Evolutionary conservation across 2,888 invertebrate genomes (phyloP).

Genomic region (Pollenia labialis): DNA sequence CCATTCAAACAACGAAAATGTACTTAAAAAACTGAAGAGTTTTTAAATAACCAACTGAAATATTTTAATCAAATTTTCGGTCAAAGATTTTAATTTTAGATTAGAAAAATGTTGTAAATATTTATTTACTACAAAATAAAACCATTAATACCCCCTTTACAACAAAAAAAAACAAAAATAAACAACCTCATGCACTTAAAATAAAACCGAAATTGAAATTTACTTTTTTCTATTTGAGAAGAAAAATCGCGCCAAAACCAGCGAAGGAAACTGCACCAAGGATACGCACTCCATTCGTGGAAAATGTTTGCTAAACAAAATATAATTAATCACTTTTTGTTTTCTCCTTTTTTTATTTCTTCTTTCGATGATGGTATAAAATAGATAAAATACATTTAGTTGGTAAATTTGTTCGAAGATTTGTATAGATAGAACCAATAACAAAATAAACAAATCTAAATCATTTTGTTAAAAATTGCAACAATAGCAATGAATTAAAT

Average conservation of each 20-base stretch:
- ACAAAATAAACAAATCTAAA: conserved; percentile 15
- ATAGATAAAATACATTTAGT: conserved; percentile 26
- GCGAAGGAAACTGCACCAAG: conserved; percentile 3
- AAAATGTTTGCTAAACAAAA: conserved; percentile 19
- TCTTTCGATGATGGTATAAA: not conserved
- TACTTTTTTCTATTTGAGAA: not conserved
- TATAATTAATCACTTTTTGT: conserved; percentile 41
- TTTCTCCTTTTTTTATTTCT: not conserved
- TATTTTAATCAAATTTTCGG: conserved; percentile 47
- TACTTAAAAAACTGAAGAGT: conserved; percentile 23
- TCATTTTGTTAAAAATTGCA: conserved; percentile 7
- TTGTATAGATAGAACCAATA: not conserved
- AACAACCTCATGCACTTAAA: conserved; percentile 4
- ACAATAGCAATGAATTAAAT: conserved; percentile 3
- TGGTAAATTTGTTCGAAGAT: not conserved
- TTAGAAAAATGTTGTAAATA: conserved; percentile 57
- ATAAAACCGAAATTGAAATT: not conserved
- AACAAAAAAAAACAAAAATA: not conserved
- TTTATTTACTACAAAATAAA: conserved; percentile 23
- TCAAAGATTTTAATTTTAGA: conserved; percentile 65
- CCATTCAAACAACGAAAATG: conserved; percentile 3
- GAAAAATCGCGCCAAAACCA: conserved; percentile 6
- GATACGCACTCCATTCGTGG: not conserved
- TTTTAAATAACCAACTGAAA: conserved; percentile 41
- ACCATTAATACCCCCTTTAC: not conserved